Conservation (phyloP, 2,113 vertebrate genomes). For the Gopherus evgoodei region DNA sequence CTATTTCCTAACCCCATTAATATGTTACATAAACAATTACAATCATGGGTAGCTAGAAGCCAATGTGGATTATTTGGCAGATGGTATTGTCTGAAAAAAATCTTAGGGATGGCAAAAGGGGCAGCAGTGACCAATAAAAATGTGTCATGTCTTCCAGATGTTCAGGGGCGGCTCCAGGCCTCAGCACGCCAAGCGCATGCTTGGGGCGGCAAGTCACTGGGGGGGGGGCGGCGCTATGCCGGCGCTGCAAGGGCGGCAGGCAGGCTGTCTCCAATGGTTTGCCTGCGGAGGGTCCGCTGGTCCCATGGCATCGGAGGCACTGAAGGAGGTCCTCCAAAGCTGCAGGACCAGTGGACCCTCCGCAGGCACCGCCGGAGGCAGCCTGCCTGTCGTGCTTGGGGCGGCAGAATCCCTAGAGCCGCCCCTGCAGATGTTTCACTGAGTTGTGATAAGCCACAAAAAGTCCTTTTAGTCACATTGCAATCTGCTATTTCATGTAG, state of each 20-base stretch:
- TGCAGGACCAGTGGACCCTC: too few species aligned
- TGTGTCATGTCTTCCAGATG: slow-evolving; percentile 24
- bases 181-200: too few species aligned
- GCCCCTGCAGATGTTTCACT: slow-evolving; percentile 8
- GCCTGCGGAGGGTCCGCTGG: too few species aligned
- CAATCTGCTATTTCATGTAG: slow-evolving; percentile 43
- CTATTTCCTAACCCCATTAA: slow-evolving; percentile 56
- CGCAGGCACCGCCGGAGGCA: too few species aligned
- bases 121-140: slow-evolving; percentile 16
- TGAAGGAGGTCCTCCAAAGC: too few species aligned
- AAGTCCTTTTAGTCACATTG: slow-evolving; percentile 44
- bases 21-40: slow-evolving; percentile 51
- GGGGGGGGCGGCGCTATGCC: too few species aligned
- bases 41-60: slow-evolving; percentile 47
- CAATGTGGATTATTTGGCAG: slow-evolving; percentile 23
- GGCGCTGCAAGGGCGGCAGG: too few species aligned
- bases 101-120: slow-evolving; percentile 32
- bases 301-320: too few species aligned
- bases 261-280: too few species aligned
- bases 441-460: slow-evolving; percentile 38
- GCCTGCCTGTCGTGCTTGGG: too few species aligned
- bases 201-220: too few species aligned
- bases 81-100: slow-evolving; percentile 50
- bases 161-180: neutral
- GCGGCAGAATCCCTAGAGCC: too few species aligned